Evolutionary conservation across 1,140 invertebrate genomes (phyloP).

Genomic region (Plodia interpunctella): DNA sequence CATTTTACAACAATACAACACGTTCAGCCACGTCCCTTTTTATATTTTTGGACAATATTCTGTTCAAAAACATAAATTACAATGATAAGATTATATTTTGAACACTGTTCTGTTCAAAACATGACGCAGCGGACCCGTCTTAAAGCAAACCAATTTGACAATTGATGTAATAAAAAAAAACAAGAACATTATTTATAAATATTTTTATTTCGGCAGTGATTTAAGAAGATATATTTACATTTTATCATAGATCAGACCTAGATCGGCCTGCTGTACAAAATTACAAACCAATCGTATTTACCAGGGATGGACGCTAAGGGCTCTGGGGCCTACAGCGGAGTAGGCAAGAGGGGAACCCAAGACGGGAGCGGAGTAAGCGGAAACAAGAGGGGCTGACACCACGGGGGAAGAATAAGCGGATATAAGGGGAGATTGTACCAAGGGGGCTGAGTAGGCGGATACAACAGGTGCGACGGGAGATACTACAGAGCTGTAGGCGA

Average conservation of each 20-base stretch:
- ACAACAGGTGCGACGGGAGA: slow-evolving; percentile 34
- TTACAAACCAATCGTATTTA: slow-evolving; percentile 24
- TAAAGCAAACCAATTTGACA: too few species aligned
- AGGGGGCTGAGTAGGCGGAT: slow-evolving; percentile 28
- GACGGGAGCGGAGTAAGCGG: slow-evolving; percentile 36
- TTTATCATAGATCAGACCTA: slow-evolving; percentile 19
- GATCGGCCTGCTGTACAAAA: background rate
- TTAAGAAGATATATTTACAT: slow-evolving; percentile 19
- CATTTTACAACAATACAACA: too few species aligned
- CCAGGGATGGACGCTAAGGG: slow-evolving; percentile 53
- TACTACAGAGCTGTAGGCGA: slow-evolving; percentile 35
- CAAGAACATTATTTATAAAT: slow-evolving; percentile 17
- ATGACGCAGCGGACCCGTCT: too few species aligned
- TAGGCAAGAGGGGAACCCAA: slow-evolving; percentile 27
- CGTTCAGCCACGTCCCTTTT: too few species aligned
- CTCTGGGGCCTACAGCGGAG: slow-evolving; percentile 42
- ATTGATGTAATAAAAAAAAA: slow-evolving; percentile 3
- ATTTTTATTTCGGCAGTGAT: slow-evolving; percentile 45
- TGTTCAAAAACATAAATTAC: too few species aligned
- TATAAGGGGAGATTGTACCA: slow-evolving; percentile 26
- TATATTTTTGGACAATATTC: too few species aligned
- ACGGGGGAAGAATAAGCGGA: slow-evolving; percentile 28
- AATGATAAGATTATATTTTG: too few species aligned
- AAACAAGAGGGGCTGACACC: slow-evolving; percentile 23
- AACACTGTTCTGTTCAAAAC: too few species aligned